phyloP scores from a whole-genome alignment of 2,797 vertebrate genomes.

The Hypotaenidia okinawae region DNA sequence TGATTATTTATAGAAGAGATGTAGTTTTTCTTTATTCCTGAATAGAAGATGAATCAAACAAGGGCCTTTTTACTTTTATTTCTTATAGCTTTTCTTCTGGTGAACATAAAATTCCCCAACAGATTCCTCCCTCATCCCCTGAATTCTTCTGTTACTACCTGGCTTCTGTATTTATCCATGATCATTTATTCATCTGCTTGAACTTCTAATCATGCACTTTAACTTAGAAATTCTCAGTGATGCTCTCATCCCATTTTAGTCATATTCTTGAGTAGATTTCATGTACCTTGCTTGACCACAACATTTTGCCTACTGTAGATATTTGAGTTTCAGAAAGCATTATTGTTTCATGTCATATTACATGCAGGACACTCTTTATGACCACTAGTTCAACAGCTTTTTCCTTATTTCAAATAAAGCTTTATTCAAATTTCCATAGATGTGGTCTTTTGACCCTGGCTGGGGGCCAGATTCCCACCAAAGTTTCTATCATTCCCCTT shows the following conservation, averaged over 20 bases:
- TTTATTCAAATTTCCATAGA: neutral
- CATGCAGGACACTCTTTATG: neutral
- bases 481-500: no score
- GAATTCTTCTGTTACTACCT: neutral
- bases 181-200: neutral
- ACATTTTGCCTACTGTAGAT: neutral
- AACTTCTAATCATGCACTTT: neutral
- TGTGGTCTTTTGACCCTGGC: no score
- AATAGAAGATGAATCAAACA: neutral
- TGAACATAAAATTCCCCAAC: neutral
- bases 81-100: neutral
- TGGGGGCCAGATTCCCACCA: no score
- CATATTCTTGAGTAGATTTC: neutral
- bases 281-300: neutral
- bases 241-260: neutral
- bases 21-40: rapidly evolving
- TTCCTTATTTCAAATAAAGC: neutral
- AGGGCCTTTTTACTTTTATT: neutral
- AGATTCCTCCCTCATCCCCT: rapidly evolving
- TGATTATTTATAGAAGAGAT: neutral
- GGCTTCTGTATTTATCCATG: neutral
- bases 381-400: neutral
- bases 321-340: neutral
- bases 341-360: neutral
- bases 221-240: neutral